Conservation (phyloP, 2,797 vertebrate species). For the Cichlasoma orientale region DNA sequence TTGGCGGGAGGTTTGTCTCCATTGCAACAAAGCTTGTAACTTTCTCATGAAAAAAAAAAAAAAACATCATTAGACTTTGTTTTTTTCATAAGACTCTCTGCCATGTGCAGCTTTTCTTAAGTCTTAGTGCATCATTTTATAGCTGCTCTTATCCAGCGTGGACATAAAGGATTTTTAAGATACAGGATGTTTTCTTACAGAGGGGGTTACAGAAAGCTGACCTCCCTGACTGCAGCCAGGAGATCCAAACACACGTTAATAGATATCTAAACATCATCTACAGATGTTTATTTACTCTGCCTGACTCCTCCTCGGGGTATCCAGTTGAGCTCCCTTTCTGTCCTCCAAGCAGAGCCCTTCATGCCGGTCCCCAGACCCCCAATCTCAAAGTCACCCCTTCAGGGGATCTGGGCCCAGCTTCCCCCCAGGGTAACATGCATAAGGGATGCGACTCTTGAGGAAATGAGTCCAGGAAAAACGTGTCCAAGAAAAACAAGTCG, state of each 20-base stretch:
- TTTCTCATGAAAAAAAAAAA: background rate
- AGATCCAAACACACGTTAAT: conserved; percentile 69
- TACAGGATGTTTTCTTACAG: conserved; percentile 12
- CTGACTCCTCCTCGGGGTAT: conserved; percentile 51
- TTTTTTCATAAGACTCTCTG: background rate
- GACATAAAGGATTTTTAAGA: conserved; percentile 17
- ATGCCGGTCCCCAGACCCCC: conserved; percentile 36
- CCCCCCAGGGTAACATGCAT: conserved; percentile 47
- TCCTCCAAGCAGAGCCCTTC: conserved; percentile 28
- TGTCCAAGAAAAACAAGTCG: conserved; percentile 74
- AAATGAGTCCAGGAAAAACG: conserved; percentile 66
- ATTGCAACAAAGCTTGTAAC: conserved; percentile 1
- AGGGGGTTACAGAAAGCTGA: conserved; percentile 41
- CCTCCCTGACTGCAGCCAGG: conserved; percentile 37
- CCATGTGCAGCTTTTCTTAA: background rate
- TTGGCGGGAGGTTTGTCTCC: conserved; percentile 12
- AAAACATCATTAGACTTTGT: background rate
- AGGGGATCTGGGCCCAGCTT: conserved; percentile 33
- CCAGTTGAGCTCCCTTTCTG: conserved; percentile 29
- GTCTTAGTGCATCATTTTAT: conserved; percentile 11
- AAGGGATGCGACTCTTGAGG: conserved; percentile 62
- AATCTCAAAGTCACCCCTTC: background rate
- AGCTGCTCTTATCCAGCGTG: background rate
- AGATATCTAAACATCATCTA: conserved; percentile 76
- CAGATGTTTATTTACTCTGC: conserved; percentile 74